phyloP scores from a whole-genome alignment of 2,797 vertebrate species.

The Valencia hispanica region DNA sequence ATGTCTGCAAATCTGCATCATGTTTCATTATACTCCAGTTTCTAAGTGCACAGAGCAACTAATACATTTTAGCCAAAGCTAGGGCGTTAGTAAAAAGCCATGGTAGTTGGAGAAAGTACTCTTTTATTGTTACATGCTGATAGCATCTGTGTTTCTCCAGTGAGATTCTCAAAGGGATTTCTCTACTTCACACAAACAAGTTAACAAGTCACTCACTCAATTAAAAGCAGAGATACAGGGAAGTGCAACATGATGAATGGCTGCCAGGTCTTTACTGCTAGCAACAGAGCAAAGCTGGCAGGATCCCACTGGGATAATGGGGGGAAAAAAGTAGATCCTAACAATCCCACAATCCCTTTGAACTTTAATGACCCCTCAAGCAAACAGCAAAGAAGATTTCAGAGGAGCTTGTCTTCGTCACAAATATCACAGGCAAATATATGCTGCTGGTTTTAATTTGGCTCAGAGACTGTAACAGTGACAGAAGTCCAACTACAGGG shows the following conservation, averaged over 20 bases:
- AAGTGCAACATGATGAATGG: slow-evolving; percentile 58
- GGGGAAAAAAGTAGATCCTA: slow-evolving; percentile 32
- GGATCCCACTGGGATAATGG: slow-evolving; percentile 1
- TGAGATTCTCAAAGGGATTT: slow-evolving; percentile 1
- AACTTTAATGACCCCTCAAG: slow-evolving; percentile 36
- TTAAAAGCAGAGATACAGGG: slow-evolving; percentile 62
- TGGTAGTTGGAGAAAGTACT: not conserved
- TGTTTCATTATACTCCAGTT: not conserved
- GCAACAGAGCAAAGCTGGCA: slow-evolving; percentile 37
- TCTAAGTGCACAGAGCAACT: not conserved
- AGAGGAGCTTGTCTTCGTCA: slow-evolving; percentile 32
- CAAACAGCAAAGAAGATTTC: slow-evolving; percentile 28
- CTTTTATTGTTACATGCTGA: not conserved
- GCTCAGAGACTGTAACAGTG: slow-evolving; percentile 20
- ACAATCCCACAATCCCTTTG: slow-evolving; percentile 35
- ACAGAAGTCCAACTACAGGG: slow-evolving; percentile 40
- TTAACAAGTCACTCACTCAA: slow-evolving; percentile 63
- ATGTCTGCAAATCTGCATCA: not conserved
- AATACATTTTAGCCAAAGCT: not conserved
- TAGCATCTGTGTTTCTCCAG: slow-evolving; percentile 11
- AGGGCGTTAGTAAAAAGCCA: not conserved
- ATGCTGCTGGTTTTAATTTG: slow-evolving; percentile 39
- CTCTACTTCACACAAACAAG: slow-evolving; percentile 40
- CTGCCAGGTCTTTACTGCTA: slow-evolving; percentile 29
- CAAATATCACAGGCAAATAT: slow-evolving; percentile 22